These are phyloP conservation scores for Catocala nupta DNA, from an alignment of 2,888 invertebrate species.

Conservation along the genomic window DNA sequence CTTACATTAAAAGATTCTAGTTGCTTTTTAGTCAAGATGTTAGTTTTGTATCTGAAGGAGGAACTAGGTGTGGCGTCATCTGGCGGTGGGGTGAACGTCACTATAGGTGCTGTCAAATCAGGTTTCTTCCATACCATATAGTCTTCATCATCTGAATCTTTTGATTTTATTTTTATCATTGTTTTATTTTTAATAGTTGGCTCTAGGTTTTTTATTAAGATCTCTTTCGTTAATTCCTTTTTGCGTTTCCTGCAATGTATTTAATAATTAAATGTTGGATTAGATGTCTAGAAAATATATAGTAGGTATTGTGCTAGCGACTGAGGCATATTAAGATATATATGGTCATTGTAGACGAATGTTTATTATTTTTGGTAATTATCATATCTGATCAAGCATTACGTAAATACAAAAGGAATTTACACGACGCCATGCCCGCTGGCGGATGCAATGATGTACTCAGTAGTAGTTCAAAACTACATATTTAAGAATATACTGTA, in stretches of 20 bases:
- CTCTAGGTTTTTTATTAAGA: conserved; percentile 67
- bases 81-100: conserved; percentile 80
- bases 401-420: too few species aligned
- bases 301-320: too few species aligned
- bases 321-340: too few species aligned
- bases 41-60: conserved; percentile 71
- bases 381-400: too few species aligned
- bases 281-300: too few species aligned
- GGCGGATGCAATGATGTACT: too few species aligned
- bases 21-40: conserved; percentile 79
- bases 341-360: too few species aligned
- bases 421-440: too few species aligned
- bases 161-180: conserved; percentile 71
- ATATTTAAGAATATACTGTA: too few species aligned
- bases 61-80: conserved; percentile 70
- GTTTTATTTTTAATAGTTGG: conserved; percentile 69
- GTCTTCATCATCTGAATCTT: conserved; percentile 84
- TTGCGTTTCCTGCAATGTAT: conserved; percentile 76
- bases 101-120: conserved; percentile 73
- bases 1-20: conserved; percentile 79
- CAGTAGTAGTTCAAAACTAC: too few species aligned
- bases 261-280: too few species aligned
- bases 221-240: conserved; percentile 75
- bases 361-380: too few species aligned
- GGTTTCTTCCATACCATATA: conserved; percentile 84